phyloP scores from a whole-genome alignment of 35 echinoderm and acorn worm species.

The Apostichopus parvimensis region DNA sequence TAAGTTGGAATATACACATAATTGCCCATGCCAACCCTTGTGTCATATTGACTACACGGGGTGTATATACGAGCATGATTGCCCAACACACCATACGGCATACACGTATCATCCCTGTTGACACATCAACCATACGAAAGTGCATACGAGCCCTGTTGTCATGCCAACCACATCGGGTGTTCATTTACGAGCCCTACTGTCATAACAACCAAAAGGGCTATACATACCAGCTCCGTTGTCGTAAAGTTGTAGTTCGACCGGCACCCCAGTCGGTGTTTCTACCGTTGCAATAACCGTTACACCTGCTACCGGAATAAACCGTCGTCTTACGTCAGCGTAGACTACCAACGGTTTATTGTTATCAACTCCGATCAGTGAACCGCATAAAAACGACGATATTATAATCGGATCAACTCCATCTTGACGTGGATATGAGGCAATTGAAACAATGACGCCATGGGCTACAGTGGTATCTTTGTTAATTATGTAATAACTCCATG shows the following conservation, averaged over 20 bases:
- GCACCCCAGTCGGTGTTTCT: slow-evolving; percentile 1
- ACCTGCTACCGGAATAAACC: background rate
- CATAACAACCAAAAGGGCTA: background rate
- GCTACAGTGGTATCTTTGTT: background rate
- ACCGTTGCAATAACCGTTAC: slow-evolving; percentile 3
- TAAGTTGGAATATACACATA: too few species aligned
- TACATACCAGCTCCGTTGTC: slow-evolving; percentile 48
- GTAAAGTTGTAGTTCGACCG: slow-evolving; percentile 2
- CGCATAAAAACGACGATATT: slow-evolving; percentile 16
- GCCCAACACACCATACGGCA: too few species aligned
- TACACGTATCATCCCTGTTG: too few species aligned
- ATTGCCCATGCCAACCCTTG: too few species aligned
- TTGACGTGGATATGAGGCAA: background rate
- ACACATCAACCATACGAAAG: too few species aligned
- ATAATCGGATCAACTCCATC: slow-evolving; percentile 16
- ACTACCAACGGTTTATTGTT: background rate
- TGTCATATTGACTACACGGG: too few species aligned
- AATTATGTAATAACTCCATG: slow-evolving; percentile 7
- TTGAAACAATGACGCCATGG: background rate
- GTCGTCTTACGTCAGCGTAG: slow-evolving; percentile 37
- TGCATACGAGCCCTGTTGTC: too few species aligned
- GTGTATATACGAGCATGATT: too few species aligned
- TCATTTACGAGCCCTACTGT: too few species aligned
- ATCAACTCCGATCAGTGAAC: background rate
- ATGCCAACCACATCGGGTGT: too few species aligned